Evolutionary conservation across 1,140 invertebrate species (phyloP).

Genomic region (Cotesia chilonis): DNA sequence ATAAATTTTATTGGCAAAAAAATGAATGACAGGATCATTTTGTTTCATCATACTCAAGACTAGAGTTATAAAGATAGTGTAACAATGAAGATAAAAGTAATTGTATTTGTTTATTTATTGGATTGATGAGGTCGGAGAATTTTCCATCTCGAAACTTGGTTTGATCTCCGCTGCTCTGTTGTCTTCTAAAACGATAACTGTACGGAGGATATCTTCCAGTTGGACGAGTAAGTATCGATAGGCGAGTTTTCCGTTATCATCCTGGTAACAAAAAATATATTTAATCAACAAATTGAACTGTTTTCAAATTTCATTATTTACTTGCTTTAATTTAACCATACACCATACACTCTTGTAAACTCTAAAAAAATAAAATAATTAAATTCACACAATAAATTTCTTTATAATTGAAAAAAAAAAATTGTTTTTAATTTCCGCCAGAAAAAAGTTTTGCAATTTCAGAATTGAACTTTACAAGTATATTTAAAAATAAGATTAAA

Average conservation of each 20-base stretch:
- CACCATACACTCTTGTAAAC: too few relatives aligned
- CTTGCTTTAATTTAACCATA: too few relatives aligned
- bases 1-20: background rate
- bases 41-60: background rate
- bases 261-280: slow-evolving; percentile 68
- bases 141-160: slow-evolving; percentile 20
- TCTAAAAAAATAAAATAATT: too few relatives aligned
- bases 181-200: slow-evolving; percentile 79
- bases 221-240: slow-evolving; percentile 87
- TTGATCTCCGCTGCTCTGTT: slow-evolving; percentile 64
- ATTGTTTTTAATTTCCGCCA: too few relatives aligned
- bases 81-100: background rate
- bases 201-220: slow-evolving; percentile 77
- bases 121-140: slow-evolving; percentile 16
- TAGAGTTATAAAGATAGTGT: background rate
- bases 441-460: too few relatives aligned
- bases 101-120: slow-evolving; percentile 16
- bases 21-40: background rate
- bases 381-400: too few relatives aligned
- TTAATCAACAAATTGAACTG: background rate
- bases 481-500: too few relatives aligned
- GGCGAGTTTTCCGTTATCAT: slow-evolving; percentile 77
- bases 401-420: too few relatives aligned
- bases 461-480: too few relatives aligned
- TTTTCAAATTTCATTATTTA: too few relatives aligned